phyloP scores from a whole-genome alignment of 2,113 vertebrate genomes.

The Tragelaphus imberbis region DNA sequence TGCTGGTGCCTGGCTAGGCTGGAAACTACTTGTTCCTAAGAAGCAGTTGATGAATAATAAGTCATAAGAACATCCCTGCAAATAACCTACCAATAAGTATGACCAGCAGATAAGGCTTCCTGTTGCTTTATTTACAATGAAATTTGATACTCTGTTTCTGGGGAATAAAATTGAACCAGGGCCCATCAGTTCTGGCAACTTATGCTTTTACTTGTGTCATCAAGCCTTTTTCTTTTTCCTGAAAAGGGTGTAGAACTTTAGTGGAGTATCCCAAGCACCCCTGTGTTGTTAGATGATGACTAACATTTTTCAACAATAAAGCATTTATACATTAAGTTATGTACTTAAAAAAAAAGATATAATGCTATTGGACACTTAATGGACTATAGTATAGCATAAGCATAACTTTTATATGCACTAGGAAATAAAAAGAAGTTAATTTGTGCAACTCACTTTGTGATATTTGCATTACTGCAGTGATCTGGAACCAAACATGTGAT shows the following conservation, averaged over 20 bases:
- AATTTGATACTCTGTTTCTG: neutral
- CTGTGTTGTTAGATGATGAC: neutral
- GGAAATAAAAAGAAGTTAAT: neutral
- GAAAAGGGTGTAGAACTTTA: neutral
- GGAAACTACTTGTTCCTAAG: neutral
- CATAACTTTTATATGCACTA: neutral
- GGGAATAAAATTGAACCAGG: neutral
- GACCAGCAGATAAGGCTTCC: neutral
- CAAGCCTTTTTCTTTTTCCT: neutral
- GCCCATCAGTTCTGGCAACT: neutral
- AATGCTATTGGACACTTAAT: neutral
- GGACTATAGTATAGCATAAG: neutral
- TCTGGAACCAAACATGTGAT: neutral
- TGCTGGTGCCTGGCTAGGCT: neutral
- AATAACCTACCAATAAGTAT: neutral
- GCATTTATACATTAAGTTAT: neutral
- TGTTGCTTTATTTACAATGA: neutral
- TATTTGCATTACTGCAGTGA: neutral
- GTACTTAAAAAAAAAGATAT: neutral
- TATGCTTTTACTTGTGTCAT: neutral
- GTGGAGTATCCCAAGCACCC: neutral
- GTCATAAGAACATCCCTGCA: neutral
- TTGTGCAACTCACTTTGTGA: neutral
- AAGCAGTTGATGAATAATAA: neutral
- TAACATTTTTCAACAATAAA: neutral